These are phyloP conservation scores for Excalfactoria chinensis DNA, from an alignment of 2,113 vertebrate genomes.

Conservation along the genomic window DNA sequence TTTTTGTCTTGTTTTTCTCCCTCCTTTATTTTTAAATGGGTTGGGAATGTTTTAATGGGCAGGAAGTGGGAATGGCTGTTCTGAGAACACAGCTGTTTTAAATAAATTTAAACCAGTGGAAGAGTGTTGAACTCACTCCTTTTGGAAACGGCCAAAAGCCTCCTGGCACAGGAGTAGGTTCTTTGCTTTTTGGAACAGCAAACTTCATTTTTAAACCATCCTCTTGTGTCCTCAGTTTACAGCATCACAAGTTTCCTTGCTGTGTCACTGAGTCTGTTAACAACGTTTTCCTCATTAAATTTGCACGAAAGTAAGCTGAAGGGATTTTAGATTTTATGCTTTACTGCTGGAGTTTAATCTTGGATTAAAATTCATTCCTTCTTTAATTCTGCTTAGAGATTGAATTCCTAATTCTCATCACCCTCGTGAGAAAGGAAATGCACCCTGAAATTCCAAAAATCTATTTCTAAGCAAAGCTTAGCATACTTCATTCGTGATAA, in stretches of 20 bases:
- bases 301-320: neutral
- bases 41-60: neutral
- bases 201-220: neutral
- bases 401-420: neutral
- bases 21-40: neutral
- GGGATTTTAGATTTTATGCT: neutral
- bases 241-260: neutral
- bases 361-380: neutral
- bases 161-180: neutral
- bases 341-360: neutral
- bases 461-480: neutral
- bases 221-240: neutral
- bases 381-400: neutral
- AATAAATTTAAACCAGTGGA: constrained; percentile 13
- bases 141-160: neutral
- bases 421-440: neutral
- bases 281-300: neutral
- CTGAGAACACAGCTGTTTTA: constrained; percentile 38
- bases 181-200: neutral
- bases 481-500: neutral
- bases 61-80: constrained; percentile 33
- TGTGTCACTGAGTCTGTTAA: neutral
- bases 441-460: neutral
- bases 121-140: neutral
- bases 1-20: neutral